Base-by-base conservation (phyloP, 2,113 vertebrate genomes). In the Lophura nycthemera region DNA sequence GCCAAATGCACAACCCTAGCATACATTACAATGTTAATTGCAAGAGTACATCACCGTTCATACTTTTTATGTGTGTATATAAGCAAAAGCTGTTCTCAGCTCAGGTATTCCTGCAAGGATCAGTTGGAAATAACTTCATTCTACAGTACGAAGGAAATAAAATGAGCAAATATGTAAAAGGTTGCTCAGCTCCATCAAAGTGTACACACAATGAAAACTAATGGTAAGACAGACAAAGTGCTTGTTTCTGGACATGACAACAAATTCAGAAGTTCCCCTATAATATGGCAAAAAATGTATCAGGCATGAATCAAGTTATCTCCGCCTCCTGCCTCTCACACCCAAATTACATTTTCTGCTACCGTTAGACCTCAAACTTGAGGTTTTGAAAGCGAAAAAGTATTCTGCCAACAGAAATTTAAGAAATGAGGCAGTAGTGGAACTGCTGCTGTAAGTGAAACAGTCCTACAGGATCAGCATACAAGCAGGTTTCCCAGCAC, bases 361-460 rank as follows among this genome's bases (percentile, higher is more conserved):
- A 30, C 16, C 4, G 19, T 63, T 21, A 47, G 22, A 38, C 14
- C 13, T 74, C 63, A 34, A 24, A 65, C 13, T 56, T 20, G 34
- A 73, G 56, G 47, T 8, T 66, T 19, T 12, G 8, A 70, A 60
- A 9, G 38, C 34, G 22, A 66, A 65, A 72, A 61, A 45, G 48
- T 18, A 57, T 25, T 36, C n/a, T 75, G 10, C 72, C 13, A 21
- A 11, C 4, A 8, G 38, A n/a, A n/a, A n/a, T 13, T 12, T 18
- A 27, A 36, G 18, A 22, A 25, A 2, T 1, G 12, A 3, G 2
- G 12, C 6, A 8, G 2, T 16, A 24, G 8, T 2, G 18, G 5
- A 30, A 8, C 22, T 27, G 14, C 20, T 91, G 27, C 11, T 9
- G 19, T 8, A 54, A 67, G 3, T 38, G 9, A 79, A 83, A 52